phyloP scores from a whole-genome alignment of 1,140 invertebrate genomes.

The Meloidogyne exigua region DNA sequence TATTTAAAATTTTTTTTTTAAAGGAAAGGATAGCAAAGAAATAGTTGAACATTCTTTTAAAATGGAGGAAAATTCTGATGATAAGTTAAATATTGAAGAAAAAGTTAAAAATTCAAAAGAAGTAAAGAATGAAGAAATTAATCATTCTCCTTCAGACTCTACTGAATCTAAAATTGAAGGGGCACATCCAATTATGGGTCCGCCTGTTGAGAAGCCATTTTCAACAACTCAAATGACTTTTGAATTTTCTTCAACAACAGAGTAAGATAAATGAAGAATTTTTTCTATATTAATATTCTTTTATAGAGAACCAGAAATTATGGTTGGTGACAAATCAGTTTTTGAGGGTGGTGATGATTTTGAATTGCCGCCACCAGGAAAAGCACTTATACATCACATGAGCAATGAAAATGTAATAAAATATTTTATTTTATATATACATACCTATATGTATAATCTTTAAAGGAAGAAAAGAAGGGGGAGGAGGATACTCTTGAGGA shows the following conservation, averaged over 20 bases:
- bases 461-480: background rate
- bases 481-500: background rate
- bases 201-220: background rate
- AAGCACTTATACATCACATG: slow-evolving; percentile 20
- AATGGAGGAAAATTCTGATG: background rate
- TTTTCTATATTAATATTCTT: background rate
- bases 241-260: background rate
- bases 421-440: background rate
- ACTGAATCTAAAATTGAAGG: background rate
- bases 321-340: slow-evolving; percentile 6
- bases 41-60: background rate
- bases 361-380: slow-evolving; percentile 1
- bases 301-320: background rate
- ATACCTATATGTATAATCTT: background rate
- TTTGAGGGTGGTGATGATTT: background rate
- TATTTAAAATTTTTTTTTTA: background rate
- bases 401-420: slow-evolving; percentile 1
- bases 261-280: background rate
- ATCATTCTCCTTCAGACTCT: background rate
- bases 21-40: background rate
- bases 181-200: background rate
- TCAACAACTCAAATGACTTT: background rate
- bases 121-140: background rate
- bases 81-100: background rate
- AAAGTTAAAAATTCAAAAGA: background rate